Percentiles rank a stretch among this genome's conserved stretches.
These are phyloP conservation scores for Ceramica pisi DNA, from an alignment of 2,888 invertebrate genomes.

Conservation along the genomic window DNA sequence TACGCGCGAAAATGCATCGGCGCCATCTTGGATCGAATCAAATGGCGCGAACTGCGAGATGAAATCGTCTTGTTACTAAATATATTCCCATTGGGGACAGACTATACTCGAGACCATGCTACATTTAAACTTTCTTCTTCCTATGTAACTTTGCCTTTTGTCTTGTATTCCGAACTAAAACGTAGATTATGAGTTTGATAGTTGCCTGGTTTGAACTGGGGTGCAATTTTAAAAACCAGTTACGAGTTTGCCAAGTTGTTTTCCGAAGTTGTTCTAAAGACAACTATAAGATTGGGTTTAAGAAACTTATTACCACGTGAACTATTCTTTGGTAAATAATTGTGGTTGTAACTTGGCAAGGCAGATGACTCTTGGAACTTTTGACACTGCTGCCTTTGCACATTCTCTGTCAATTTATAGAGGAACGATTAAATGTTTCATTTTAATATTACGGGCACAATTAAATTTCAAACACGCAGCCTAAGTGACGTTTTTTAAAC, in stretches of 20 bases:
- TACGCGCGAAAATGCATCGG: constrained; percentile 13
- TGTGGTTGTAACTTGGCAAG: not conserved
- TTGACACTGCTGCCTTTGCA: too few relatives aligned
- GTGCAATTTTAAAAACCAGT: constrained; percentile 31
- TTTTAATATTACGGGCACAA: not conserved
- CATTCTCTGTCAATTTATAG: not conserved
- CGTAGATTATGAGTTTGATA: constrained; percentile 28
- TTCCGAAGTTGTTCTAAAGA: not conserved
- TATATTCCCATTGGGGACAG: constrained; percentile 11
- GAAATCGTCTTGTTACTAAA: constrained; percentile 12
- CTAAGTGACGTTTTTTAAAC: too few relatives aligned
- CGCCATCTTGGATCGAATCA: constrained; percentile 44
- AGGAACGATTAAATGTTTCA: not conserved
- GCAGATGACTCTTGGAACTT: not conserved
- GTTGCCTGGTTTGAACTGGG: constrained; percentile 29
- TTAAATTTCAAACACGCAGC: too few relatives aligned
- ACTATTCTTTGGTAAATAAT: not conserved
- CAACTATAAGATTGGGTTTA: constrained; percentile 3
- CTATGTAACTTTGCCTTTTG: constrained; percentile 72
- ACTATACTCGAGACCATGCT: constrained; percentile 45
- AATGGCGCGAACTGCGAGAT: constrained; percentile 16
- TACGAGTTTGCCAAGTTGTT: not conserved
- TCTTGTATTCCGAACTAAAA: constrained; percentile 22
- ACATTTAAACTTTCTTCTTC: constrained; percentile 67
- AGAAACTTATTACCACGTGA: not conserved